Conservation (phyloP, 2,113 vertebrate genomes). For the Alligator sinensis region DNA sequence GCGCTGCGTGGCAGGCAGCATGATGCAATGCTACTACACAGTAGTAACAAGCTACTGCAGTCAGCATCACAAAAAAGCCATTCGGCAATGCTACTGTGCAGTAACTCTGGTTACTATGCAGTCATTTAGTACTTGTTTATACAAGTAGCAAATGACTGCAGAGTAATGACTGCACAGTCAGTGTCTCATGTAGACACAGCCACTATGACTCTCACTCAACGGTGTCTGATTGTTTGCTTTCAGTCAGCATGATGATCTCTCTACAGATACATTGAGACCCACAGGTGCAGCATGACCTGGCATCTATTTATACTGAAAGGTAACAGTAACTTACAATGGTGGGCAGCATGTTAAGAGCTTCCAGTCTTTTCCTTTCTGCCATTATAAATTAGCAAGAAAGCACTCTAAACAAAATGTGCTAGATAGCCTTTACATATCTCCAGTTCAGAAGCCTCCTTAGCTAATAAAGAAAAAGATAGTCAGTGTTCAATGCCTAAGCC, state of each 20-base stretch:
- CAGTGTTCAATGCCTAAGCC: background rate
- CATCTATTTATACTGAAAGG: rapidly evolving
- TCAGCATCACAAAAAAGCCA: too few relatives aligned
- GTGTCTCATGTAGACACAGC: too few relatives aligned
- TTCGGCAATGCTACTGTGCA: too few relatives aligned
- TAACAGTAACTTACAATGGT: rapidly evolving
- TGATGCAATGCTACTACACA: too few relatives aligned
- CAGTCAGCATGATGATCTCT: background rate
- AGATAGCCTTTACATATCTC: background rate
- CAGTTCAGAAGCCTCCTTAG: background rate
- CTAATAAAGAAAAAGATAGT: background rate
- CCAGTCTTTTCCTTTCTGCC: background rate
- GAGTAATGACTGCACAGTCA: too few relatives aligned
- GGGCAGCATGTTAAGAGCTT: rapidly evolving
- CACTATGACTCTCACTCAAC: too few relatives aligned
- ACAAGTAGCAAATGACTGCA: too few relatives aligned
- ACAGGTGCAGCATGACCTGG: rapidly evolving
- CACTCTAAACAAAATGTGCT: background rate
- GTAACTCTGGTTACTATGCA: too few relatives aligned
- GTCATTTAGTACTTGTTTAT: too few relatives aligned
- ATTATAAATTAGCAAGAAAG: background rate
- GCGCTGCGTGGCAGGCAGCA: too few relatives aligned
- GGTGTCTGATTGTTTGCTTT: too few relatives aligned
- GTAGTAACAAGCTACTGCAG: too few relatives aligned
- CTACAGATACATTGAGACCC: background rate